Evolutionary conservation across 2,113 vertebrate species (phyloP), one percentile per base, ranked within the genome.

Genomic region (Melanotaenia duboulayi): DNA sequence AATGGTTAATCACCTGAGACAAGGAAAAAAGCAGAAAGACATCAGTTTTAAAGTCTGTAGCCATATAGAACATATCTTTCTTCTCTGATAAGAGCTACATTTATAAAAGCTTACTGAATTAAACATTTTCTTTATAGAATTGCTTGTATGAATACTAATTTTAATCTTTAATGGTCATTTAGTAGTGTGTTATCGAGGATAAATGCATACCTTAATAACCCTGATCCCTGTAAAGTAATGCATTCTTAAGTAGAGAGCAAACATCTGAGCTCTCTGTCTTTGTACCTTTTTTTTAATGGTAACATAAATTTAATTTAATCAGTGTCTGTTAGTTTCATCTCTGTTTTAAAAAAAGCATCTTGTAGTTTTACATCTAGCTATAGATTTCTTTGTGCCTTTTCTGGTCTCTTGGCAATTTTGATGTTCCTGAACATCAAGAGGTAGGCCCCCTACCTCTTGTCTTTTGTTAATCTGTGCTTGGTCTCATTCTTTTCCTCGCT

Each of bases 201-300:
- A n/a, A n/a, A n/a, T n/a, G n/a, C n/a, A n/a, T n/a, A n/a, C n/a
- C 66, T 71, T 61, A 9, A 35, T 35, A 35, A 76, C 37, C 2
- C 8, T 22, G 24, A 13, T 54, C 44, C 20, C 25, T 57, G 54
- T 51, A 4, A 16, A 42, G 50, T 64, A 54, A 50, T 64, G n/a
- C 59, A 51, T 59, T 23, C 46, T 56, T 49, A 59, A 46, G 39
- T 13, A 46, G 48, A 63, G 11, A 64, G n/a, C 39, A 42, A 23
- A 11, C 35, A 54, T 77, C 3, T 40, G 20, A 70, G 40, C 11
- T 14, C 1, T 20, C 11, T 13, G 35, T 49, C 13, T 71, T 52
- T 71, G 23, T 67, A 71, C n/a, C n/a, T n/a, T n/a, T n/a, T n/a
- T 74, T 76, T 58, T 61, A 13, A 65, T 75, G 55, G 35, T 48